Conservation (phyloP, 2,888 invertebrate species). For the Orthosia incerta region DNA sequence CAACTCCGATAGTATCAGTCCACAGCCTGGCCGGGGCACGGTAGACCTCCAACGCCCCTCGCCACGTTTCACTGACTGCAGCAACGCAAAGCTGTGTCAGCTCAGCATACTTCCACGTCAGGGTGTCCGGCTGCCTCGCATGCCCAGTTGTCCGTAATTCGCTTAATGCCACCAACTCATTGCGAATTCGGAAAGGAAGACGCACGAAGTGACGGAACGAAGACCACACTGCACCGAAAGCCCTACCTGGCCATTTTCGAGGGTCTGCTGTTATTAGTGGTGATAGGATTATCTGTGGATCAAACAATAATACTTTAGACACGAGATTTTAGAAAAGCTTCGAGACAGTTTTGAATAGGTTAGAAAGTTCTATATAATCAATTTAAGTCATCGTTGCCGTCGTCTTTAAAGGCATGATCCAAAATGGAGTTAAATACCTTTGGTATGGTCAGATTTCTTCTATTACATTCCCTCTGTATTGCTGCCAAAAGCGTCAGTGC, state of each 20-base stretch:
- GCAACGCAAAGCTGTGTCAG: constrained; percentile 81
- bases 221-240: constrained; percentile 71
- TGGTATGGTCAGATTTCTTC: constrained; percentile 83
- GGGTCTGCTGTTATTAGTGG: constrained; percentile 86
- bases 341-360: too few species aligned
- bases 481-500: constrained; percentile 85
- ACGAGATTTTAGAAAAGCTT: not conserved
- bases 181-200: constrained; percentile 78
- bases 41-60: constrained; percentile 79
- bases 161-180: constrained; percentile 81
- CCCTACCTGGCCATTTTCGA: constrained; percentile 84
- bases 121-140: constrained; percentile 78
- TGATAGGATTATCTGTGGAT: constrained; percentile 82
- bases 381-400: too few species aligned
- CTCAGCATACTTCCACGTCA: constrained; percentile 87
- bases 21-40: constrained; percentile 85
- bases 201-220: constrained; percentile 74
- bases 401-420: too few species aligned
- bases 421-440: constrained; percentile 74
- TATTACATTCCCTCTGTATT: constrained; percentile 82
- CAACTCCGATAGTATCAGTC: constrained; percentile 91
- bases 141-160: constrained; percentile 81
- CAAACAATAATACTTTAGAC: not conserved
- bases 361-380: too few species aligned
- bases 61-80: constrained; percentile 81